phyloP scores from a whole-genome alignment of 2,113 vertebrate genomes.

The Lamprologus ornatipinnis region DNA sequence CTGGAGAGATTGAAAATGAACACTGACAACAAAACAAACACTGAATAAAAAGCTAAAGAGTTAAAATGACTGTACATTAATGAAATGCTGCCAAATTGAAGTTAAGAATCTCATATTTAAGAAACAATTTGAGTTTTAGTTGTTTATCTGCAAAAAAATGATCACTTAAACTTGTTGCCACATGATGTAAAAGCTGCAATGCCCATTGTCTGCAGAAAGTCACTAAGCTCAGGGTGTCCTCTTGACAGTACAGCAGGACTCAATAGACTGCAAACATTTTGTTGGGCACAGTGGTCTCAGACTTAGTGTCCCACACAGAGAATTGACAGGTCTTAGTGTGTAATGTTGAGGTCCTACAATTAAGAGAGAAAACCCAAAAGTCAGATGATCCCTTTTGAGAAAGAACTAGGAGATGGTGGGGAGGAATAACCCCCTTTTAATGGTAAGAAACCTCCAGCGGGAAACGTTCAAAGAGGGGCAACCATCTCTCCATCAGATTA shows the following conservation, averaged over 20 bases:
- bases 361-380: not conserved
- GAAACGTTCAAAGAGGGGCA: not conserved
- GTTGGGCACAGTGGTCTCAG: not conserved
- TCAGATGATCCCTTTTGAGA: not conserved
- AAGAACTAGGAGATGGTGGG: not conserved
- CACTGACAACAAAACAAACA: not conserved
- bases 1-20: not conserved
- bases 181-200: not conserved
- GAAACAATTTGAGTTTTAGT: not conserved
- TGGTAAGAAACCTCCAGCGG: not conserved
- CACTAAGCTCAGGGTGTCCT: not conserved
- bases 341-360: not conserved
- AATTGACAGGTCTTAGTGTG: not conserved
- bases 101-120: not conserved
- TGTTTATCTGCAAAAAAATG: not conserved
- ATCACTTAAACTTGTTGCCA: not conserved
- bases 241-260: not conserved
- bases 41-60: not conserved
- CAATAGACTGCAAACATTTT: not conserved
- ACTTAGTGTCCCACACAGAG: not conserved
- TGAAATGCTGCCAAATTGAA: not conserved
- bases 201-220: not conserved
- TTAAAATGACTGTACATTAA: not conserved
- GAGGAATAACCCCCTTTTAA: not conserved
- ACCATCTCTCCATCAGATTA: not conserved